phyloP scores from a whole-genome alignment of 1,140 invertebrate species.

The Planococcus citri region DNA sequence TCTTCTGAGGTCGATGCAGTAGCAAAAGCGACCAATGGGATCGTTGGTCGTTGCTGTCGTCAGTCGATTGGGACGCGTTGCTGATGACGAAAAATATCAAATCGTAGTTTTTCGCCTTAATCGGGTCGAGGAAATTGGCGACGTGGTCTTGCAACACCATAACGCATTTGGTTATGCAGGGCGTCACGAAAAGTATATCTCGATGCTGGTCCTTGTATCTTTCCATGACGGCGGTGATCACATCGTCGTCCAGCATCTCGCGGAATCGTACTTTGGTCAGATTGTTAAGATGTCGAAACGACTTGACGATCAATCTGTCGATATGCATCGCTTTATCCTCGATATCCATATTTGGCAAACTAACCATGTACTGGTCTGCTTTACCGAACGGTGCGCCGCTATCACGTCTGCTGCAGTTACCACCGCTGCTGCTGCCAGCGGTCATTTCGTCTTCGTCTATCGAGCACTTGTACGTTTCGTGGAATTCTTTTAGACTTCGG shows the following conservation, averaged over 20 bases:
- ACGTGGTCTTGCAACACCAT: neutral
- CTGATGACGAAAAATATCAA: neutral
- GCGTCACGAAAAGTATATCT: neutral
- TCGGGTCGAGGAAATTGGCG: neutral
- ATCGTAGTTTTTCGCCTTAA: neutral
- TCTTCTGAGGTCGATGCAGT: neutral
- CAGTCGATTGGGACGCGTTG: neutral
- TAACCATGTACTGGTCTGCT: neutral
- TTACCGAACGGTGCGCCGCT: neutral
- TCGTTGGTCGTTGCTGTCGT: neutral
- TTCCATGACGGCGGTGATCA: neutral
- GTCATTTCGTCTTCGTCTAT: neutral
- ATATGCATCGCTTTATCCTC: neutral
- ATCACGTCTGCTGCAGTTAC: no score
- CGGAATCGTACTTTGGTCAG: neutral
- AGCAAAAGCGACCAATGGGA: neutral
- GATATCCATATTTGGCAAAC: neutral
- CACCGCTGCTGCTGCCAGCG: no score
- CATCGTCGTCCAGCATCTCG: neutral
- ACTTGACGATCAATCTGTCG: neutral
- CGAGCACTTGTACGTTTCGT: neutral
- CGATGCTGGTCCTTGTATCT: neutral
- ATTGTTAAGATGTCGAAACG: conserved; percentile 6
- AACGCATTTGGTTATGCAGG: neutral
- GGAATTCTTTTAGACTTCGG: neutral